Conservation (phyloP, 2,797 vertebrate species). For the Etheostoma nigrum region DNA sequence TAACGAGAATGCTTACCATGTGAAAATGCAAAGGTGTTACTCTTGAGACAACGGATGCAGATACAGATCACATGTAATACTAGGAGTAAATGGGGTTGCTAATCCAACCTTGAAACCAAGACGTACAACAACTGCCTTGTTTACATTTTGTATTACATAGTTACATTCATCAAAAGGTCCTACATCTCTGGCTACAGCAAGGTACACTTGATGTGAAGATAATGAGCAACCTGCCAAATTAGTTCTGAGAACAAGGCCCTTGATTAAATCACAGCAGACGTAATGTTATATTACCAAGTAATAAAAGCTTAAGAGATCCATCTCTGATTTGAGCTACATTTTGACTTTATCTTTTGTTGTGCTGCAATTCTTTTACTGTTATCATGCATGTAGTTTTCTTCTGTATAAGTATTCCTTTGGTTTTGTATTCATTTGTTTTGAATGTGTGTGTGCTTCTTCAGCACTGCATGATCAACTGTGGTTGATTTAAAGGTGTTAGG, state of each 20-base stretch:
- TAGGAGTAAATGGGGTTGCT: neutral
- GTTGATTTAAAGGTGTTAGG: too few species aligned
- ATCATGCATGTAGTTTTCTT: too few species aligned
- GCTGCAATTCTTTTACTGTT: too few species aligned
- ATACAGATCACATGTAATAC: neutral
- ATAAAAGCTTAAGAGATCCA: neutral
- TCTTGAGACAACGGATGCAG: neutral
- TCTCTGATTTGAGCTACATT: too few species aligned
- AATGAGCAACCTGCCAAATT: constrained; percentile 1
- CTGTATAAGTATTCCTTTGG: too few species aligned
- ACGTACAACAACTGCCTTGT: neutral
- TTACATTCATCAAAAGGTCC: neutral
- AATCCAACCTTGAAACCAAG: neutral
- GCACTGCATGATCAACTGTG: too few species aligned
- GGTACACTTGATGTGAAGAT: constrained; percentile 3
- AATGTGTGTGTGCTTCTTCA: too few species aligned
- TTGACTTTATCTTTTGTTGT: too few species aligned
- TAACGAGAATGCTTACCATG: neutral
- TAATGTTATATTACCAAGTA: neutral
- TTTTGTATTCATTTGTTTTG: too few species aligned
- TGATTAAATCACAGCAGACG: constrained; percentile 24
- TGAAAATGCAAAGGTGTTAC: neutral
- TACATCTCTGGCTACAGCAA: neutral
- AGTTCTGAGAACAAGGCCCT: neutral
- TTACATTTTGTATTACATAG: neutral